Evolutionary conservation across 2,113 vertebrate genomes (phyloP).

Genomic region (Pyrgilauda ruficollis): DNA sequence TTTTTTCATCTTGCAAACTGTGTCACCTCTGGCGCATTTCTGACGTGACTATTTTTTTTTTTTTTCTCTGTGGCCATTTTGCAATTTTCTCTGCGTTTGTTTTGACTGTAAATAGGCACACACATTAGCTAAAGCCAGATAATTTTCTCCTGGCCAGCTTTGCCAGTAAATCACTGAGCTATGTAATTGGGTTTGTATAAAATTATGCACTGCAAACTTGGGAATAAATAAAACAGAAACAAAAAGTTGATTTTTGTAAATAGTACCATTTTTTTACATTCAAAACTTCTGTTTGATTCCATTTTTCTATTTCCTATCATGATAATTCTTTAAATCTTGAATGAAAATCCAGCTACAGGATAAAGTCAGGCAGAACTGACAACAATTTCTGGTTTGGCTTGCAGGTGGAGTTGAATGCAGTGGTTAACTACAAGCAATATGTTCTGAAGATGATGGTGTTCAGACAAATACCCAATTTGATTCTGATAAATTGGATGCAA

Average conservation of each 20-base stretch:
- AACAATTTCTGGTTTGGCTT: conserved; percentile 35
- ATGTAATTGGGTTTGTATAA: conserved; percentile 70
- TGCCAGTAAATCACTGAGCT: conserved; percentile 72
- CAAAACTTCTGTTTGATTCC: neutral
- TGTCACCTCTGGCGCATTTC: neutral
- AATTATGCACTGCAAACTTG: conserved; percentile 43
- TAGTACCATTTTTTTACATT: neutral
- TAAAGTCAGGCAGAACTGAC: neutral
- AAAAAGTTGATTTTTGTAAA: neutral
- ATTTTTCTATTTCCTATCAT: neutral
- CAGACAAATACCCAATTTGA: neutral
- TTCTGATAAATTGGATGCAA: conserved; percentile 2
- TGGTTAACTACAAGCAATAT: neutral
- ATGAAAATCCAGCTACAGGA: neutral
- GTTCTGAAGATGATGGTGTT: neutral
- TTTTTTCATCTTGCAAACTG: neutral
- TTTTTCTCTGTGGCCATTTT: neutral
- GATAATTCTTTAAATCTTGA: neutral
- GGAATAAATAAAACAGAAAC: conserved; percentile 38
- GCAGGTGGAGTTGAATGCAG: neutral
- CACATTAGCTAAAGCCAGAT: conserved; percentile 57
- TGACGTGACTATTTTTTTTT: neutral
- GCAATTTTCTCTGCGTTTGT: conserved; percentile 52
- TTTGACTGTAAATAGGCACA: conserved; percentile 54
- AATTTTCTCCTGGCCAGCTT: conserved; percentile 59